Conservation (phyloP, 2,888 invertebrate genomes). For the Lithophane semibrunnea region DNA sequence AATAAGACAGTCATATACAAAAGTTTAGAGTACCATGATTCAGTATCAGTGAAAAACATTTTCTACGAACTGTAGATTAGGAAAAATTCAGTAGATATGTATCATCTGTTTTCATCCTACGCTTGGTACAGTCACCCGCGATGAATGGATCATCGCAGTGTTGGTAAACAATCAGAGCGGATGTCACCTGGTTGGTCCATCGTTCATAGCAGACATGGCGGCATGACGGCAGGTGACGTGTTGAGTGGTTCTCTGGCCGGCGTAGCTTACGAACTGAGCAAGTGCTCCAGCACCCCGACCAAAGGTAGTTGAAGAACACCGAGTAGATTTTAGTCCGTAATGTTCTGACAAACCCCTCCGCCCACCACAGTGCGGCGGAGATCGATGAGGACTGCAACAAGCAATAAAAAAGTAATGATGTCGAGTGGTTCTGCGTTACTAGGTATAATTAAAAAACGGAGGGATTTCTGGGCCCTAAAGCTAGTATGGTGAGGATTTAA, state of each 20-base stretch:
- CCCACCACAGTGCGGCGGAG: too few species aligned
- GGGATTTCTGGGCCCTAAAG: neutral
- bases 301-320: neutral
- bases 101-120: slow-evolving; percentile 32
- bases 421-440: neutral
- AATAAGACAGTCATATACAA: neutral
- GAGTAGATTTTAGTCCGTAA: neutral
- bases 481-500: neutral
- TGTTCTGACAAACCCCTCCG: neutral
- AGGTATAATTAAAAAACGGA: neutral
- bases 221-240: neutral
- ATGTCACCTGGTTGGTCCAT: slow-evolving; percentile 14
- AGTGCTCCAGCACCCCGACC: neutral
- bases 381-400: neutral
- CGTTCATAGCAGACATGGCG: neutral
- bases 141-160: slow-evolving; percentile 19
- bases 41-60: slow-evolving; percentile 23
- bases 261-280: neutral
- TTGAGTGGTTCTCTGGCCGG: neutral
- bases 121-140: slow-evolving; percentile 13
- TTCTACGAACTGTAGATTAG: slow-evolving; percentile 20
- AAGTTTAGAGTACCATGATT: slow-evolving; percentile 10
- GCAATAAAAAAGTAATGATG: neutral
- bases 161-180: slow-evolving; percentile 35
- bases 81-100: slow-evolving; percentile 11